A percentile compares a stretch with the other conserved stretches of the same genome.
Evolutionary conservation across 2,888 invertebrate species (phyloP).

Genomic region (Harpalus rufipes): DNA sequence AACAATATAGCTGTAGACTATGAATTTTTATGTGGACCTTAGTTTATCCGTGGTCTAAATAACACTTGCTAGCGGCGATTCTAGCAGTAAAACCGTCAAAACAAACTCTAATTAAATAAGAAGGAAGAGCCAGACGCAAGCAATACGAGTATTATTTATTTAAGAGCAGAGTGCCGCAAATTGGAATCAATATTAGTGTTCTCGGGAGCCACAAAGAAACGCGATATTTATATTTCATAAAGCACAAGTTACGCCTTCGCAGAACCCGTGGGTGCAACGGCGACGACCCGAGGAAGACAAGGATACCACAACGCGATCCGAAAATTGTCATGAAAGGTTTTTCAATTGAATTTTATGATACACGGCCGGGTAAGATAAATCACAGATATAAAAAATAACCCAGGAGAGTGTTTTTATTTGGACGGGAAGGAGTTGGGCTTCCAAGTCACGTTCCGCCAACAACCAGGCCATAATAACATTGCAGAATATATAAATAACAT

Average conservation of each 20-base stretch:
- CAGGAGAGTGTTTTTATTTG: conserved; percentile 56
- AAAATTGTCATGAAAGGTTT: conserved; percentile 65
- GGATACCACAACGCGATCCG: conserved; percentile 49
- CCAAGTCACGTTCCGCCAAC: conserved; percentile 60
- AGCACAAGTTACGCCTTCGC: conserved; percentile 53
- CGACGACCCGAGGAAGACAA: conserved; percentile 9
- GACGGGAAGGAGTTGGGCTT: neutral
- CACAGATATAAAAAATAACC: conserved; percentile 62
- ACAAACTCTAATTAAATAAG: conserved; percentile 66
- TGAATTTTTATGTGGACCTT: conserved; percentile 51
- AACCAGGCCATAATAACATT: conserved; percentile 65
- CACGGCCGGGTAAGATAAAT: conserved; percentile 62
- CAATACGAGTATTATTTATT: conserved; percentile 67
- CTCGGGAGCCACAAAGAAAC: conserved; percentile 62
- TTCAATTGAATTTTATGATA: conserved; percentile 66
- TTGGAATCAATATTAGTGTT: conserved; percentile 67
- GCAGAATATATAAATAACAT: conserved; percentile 66
- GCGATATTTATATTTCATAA: conserved; percentile 67
- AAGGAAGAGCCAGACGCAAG: conserved; percentile 52
- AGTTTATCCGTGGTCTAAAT: conserved; percentile 53
- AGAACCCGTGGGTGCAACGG: neutral
- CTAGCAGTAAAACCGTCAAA: conserved; percentile 64
- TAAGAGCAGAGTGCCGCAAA: conserved; percentile 66
- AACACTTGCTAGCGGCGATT: conserved; percentile 61
- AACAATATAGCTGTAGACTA: conserved; percentile 40